phyloP scores from a whole-genome alignment of 2,113 vertebrate species.

The Variabilichromis moorii region DNA sequence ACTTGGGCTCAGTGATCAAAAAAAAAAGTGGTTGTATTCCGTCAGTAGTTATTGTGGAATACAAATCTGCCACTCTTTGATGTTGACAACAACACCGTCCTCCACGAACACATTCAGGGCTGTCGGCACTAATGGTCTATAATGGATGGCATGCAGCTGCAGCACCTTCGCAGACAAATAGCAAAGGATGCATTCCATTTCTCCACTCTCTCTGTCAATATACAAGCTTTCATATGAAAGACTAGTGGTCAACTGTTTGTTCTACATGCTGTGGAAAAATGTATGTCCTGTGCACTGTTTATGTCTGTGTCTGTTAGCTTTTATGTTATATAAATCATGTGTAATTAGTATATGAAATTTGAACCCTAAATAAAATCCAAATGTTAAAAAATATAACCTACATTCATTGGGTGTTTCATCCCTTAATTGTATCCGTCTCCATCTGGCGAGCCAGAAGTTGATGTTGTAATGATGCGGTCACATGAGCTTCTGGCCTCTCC shows the following conservation, averaged over 20 bases:
- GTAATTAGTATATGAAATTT: background rate
- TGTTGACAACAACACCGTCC: background rate
- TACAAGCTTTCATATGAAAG: background rate
- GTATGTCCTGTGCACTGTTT: background rate
- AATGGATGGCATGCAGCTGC: conserved; percentile 27
- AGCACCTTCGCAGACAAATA: background rate
- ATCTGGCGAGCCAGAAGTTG: background rate
- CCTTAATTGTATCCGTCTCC: background rate
- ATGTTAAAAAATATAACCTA: background rate
- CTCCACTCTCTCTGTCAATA: background rate
- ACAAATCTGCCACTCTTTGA: conserved; percentile 16
- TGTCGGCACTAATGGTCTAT: conserved; percentile 28
- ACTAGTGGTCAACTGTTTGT: background rate
- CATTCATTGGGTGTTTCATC: background rate
- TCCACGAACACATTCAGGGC: background rate
- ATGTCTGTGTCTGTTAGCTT: background rate
- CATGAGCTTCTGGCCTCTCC: background rate
- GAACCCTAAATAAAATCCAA: background rate
- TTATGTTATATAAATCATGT: background rate
- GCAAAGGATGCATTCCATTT: background rate
- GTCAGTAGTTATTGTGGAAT: background rate
- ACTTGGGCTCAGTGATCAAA: background rate
- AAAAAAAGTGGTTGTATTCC: background rate
- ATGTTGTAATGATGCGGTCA: background rate
- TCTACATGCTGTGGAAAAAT: background rate